Evolutionary conservation across 2,113 vertebrate species (phyloP), one percentile per base, ranked within the genome.

Genomic region (Sebastes fasciatus): DNA sequence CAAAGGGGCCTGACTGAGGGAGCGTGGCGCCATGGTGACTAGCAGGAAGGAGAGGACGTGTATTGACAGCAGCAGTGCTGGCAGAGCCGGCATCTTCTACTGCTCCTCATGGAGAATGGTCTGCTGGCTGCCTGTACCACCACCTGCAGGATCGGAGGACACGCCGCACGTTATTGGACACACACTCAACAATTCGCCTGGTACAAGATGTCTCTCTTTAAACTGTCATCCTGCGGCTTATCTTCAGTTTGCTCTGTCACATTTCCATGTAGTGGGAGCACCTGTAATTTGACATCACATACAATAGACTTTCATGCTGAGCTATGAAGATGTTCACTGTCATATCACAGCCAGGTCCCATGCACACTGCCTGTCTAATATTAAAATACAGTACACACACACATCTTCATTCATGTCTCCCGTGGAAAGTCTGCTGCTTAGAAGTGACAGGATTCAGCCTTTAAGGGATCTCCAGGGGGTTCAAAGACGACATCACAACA

Each of bases 41-140:
- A 96, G 91, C 84, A 95, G 91, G 87, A 95, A 91, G 80, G 91
- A 93, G 85, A 94, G 91, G 91, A 95, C 92, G 94, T 93, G 95
- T 96, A 96, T 95, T 93, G 96, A 95, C 96, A 98, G 96, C 96
- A 98, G 96, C 95, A 98, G 96, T 91, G 95, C 96, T 96, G 97
- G 96, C 97, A 97, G 96, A 96, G 97, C 96, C 96, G 97, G 97
- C 97, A 98, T 98, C 96, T 98, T 98, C 97, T 96, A 97, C 96
- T 96, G 96, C 97, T 98, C 97, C 97, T 97, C 97, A 98, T 98
- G 97, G 97, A 97, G 97, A 98, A 95, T 77, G 96, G 95, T 97
- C 96, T 96, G 96, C 95, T 96, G 97, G 96, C 95, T 97, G 96
- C 97, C 96, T 96, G 91, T 96, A 95, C 95, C 91, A 94, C 96